A percentile compares a stretch with the other conserved stretches of the same genome.
Evolutionary conservation across 2,888 invertebrate genomes (phyloP).

Genomic region (Dicycla oo): DNA sequence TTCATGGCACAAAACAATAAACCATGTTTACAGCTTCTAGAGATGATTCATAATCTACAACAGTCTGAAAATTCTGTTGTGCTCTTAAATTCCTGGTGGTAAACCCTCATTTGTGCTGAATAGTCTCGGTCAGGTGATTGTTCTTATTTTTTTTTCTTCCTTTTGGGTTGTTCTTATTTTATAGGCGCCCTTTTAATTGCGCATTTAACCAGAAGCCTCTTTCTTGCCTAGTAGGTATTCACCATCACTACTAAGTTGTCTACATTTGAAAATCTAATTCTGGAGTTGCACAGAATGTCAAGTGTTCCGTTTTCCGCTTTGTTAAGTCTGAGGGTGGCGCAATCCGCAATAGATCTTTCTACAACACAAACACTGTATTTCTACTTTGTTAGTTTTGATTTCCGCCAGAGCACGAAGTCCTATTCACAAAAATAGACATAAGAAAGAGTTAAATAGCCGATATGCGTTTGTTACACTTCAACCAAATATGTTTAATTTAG

Average conservation of each 20-base stretch:
- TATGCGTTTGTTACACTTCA: background rate
- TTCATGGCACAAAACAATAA: too few relatives aligned
- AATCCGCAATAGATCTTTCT: constrained; percentile 4
- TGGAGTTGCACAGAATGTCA: constrained; percentile 19
- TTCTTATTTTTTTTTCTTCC: too few relatives aligned
- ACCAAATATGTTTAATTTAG: background rate
- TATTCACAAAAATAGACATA: background rate
- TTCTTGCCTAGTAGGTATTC: background rate
- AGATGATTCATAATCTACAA: too few relatives aligned
- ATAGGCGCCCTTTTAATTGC: background rate
- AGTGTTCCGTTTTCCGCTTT: constrained; percentile 18
- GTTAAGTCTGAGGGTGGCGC: constrained; percentile 14
- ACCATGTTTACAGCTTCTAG: too few relatives aligned
- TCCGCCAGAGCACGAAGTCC: background rate
- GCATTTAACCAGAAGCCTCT: background rate
- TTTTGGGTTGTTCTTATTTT: too few relatives aligned
- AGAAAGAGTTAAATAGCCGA: background rate
- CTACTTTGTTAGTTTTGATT: constrained; percentile 7
- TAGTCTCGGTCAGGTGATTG: too few relatives aligned
- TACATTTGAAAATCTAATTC: constrained; percentile 40
- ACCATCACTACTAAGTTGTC: too few relatives aligned
- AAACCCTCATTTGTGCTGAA: too few relatives aligned
- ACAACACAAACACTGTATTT: background rate
- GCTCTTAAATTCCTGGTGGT: too few relatives aligned
- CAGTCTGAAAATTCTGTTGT: too few relatives aligned